Evolutionary conservation across 2,113 vertebrate species (phyloP), one percentile per base, ranked within the genome.

Genomic region (Oplegnathus fasciatus): DNA sequence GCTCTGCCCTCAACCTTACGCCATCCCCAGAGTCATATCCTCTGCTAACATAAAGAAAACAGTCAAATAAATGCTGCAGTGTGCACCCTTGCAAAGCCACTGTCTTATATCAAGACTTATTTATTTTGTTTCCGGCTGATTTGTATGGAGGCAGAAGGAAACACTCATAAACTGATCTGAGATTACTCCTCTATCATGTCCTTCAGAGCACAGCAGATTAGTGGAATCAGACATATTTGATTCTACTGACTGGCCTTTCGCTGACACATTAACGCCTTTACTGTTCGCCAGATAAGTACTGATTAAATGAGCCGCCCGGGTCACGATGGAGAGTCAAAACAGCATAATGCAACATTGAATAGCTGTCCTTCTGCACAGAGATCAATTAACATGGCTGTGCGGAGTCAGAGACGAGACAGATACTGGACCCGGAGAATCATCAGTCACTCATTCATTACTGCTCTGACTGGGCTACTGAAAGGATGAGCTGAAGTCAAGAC

Each of bases 311-410:
- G 61, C 32, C 50, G 32, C n/a, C 15, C 30, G 20, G 74, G 68
- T 58, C 61, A 57, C 1, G 6, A 22, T 24, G 26, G 37, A 48
- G 52, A 66, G n/a, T 68, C 26, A 26, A 69, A 85, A 34, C 1
- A 2, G 17, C 7, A 34, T 81, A 66, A 76, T 66, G 67, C 69
- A 61, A 9, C 70, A 67, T 4, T 26, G 22, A 78, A 68, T 61
- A 52, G 50, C 50, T 78, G 71, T 64, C 50, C 42, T 58, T 52
- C 48, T 80, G 69, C 70, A 46, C 26, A 58, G 58, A 55, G 81
- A 87, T 87, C 54, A 66, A 83, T 91, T 84, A 73, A 65, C 82
- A 6, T 4, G 78, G 9, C 70, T 44, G 80, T 66, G 58, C 44
- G 20, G 54, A 55, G 60, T 80, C 74, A 9, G 34, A 72, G 42